Base-by-base conservation (phyloP, 2,888 invertebrate genomes). In the Nemotelus pantherinus region DNA sequence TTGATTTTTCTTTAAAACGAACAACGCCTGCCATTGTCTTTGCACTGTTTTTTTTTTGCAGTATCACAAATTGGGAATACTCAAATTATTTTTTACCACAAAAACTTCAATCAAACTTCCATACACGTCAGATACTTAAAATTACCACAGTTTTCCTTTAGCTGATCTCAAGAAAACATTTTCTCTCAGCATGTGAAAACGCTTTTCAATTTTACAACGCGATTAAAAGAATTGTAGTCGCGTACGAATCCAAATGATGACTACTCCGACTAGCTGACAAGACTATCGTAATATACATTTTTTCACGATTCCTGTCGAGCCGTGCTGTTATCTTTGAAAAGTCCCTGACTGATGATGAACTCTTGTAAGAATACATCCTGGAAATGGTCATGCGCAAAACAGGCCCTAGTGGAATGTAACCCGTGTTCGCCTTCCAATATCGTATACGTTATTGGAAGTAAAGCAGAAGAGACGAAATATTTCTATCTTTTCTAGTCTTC, bases 251-350 rank as follows among this genome's bases (percentile, higher is more conserved):
- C 75, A 77, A 77, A 76, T 57, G 58, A 70, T 70, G 77, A 79
- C 79, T 79, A 77, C 64, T 71, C 68, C 67, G 67, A 71, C 50
- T 72, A 68, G 72, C 53, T 63, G 53, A 58, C 68, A 71, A 76
- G 65, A 77, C 76, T 64, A 76, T 79, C 79, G 76, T 79, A 77
- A 75, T 79, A 79, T 79, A 79, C 60, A 64, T 58, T 63, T 77
- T 78, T 77, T 71, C 10, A 2, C 2, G 48, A 70, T 70, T 53
- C 47, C 47, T 74, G 3, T 39, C 63, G 60, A 48, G 63, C 6
- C 10, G 45, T 55, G 10, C 55, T 71, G 71, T 71, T 71, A 71
- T 71, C 71, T 43, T 63, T 63, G 74, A 63, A 74, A 74, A 44
- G 43, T 5, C 63, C 63, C 63, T 44, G 63, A 41, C 5, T 45